Percentiles rank a stretch among this genome's conserved stretches.
Evolutionary conservation across 2,113 vertebrate species (phyloP).

Genomic region (Raja brachyura): DNA sequence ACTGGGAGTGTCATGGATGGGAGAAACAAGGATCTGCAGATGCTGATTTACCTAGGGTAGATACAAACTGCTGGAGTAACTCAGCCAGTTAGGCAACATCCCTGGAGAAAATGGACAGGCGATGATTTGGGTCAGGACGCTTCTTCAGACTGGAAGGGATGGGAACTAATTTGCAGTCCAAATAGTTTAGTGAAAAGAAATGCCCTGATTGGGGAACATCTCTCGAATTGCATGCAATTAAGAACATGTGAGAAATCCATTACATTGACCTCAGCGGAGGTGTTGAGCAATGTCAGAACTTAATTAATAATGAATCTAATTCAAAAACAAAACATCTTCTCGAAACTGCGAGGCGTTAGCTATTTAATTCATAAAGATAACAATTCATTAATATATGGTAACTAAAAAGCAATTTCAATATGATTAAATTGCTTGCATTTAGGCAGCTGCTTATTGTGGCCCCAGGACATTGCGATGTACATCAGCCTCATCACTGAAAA

Average conservation of each 20-base stretch:
- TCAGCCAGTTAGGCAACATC: too few species aligned
- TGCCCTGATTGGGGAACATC: not conserved
- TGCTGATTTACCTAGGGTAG: too few species aligned
- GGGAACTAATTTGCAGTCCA: not conserved
- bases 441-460: not conserved
- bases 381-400: constrained; percentile 3
- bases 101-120: too few species aligned
- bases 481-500: not conserved
- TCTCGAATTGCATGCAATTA: not conserved
- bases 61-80: too few species aligned
- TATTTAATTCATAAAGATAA: constrained; percentile 2
- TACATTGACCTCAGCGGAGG: not conserved
- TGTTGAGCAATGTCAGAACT: not conserved
- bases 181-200: not conserved
- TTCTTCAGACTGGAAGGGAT: not conserved
- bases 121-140: too few species aligned
- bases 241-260: not conserved
- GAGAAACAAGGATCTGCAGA: too few species aligned
- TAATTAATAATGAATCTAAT: not conserved
- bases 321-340: constrained; percentile 1
- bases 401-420: not conserved
- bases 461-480: not conserved
- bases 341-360: not conserved
- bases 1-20: too few species aligned
- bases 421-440: not conserved